Evolutionary conservation across 2,113 vertebrate species (phyloP).

Genomic region (Burhinus oedicnemus): DNA sequence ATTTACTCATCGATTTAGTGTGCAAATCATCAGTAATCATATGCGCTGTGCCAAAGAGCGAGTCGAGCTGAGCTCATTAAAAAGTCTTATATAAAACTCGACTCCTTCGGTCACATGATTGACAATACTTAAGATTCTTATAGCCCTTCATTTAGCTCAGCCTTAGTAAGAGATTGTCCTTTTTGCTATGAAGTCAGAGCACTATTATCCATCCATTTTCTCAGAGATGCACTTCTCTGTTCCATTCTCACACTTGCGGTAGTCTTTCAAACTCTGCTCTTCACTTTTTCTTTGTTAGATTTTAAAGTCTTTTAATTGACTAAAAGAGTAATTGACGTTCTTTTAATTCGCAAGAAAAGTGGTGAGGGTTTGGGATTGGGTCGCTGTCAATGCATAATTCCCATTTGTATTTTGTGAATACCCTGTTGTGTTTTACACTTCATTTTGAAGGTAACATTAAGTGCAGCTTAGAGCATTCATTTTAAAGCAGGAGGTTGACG

Average conservation of each 20-base stretch:
- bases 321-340: background rate
- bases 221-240: background rate
- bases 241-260: background rate
- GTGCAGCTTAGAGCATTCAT: background rate
- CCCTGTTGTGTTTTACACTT: background rate
- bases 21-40: slow-evolving; percentile 17
- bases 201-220: background rate
- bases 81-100: background rate
- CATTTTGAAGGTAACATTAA: slow-evolving; percentile 32
- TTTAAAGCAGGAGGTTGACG: slow-evolving; percentile 45
- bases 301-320: background rate
- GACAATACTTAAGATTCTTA: slow-evolving; percentile 8
- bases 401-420: background rate
- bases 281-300: background rate
- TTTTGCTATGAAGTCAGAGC: background rate
- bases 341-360: background rate
- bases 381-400: background rate
- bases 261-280: background rate
- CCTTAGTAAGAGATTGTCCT: background rate
- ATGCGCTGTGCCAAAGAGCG: background rate
- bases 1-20: slow-evolving; percentile 45
- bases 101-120: background rate
- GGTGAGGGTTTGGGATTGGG: background rate
- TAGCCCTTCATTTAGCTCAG: background rate
- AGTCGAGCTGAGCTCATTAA: slow-evolving; percentile 20